Base-by-base conservation (phyloP, 2,888 invertebrate species). In the Ochropleura leucogaster region DNA sequence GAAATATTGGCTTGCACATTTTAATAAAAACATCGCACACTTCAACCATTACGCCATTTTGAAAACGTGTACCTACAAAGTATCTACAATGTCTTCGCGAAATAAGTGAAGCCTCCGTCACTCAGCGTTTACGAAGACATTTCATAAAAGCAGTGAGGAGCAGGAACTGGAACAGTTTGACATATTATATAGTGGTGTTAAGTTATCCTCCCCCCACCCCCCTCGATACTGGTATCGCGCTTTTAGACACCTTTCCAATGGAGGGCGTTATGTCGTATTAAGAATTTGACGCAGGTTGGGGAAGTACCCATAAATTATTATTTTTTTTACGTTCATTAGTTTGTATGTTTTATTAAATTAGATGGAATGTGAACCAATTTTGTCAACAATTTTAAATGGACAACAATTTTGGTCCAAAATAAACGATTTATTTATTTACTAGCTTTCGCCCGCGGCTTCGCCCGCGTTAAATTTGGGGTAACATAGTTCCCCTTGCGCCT, bases 161-260 rank as follows among this genome's bases (percentile, higher is more conserved):
- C 72, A 77, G 74, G 68, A 87, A 87, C 77, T 76, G 81, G 82
- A 80, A 88, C 87, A 86, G 84, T 84, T 83, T 87, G 84, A 89
- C 85, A 83, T 85, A 86, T 68, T 53, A 77, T 83, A 81, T 80
- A 84, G 86, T 85, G 82, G 88, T 85, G 85, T 89, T 84, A 85
- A 85, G 82, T 87, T 79, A 59, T 69, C 53, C 72, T 64, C 40
- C 67, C 1, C 12, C 78, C 30, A 30, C 30, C 44, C 85, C 74
- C 80, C 85, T 86, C 88, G 84, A 88, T 89, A 88, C 85, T 74
- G 79, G 75, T 68, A 83, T 81, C 83, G 85, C 82, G 89, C 90
- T 90, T 88, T 91, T 89, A 90, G 85, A 82, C 83, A 85, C 81
- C 83, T 85, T 85, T 86, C 76, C 73, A 80, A 87, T 86, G 88